Evolutionary conservation across 2,888 invertebrate species (phyloP), one percentile per base, ranked within the genome.

Genomic region (Alloscopus bannaensis): DNA sequence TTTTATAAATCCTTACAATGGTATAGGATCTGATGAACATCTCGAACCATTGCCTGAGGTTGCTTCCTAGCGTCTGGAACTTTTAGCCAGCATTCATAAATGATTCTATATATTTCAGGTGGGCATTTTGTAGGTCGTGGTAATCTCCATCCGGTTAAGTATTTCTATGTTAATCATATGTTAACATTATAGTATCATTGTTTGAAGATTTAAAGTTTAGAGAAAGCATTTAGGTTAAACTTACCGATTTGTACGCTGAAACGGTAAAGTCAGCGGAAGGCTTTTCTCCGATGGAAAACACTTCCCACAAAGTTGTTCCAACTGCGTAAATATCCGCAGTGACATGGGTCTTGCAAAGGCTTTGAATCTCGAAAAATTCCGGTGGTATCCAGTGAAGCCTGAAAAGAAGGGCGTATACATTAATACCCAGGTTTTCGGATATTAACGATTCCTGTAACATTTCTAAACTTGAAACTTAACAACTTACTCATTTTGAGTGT

Each of bases 311-410:
- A 0, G 96, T 96, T 2, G 97, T 97, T 0, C 94, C 95, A 87
- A 95, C 93, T 3, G 97, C 95, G 95, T 96, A 98, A 24, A 96
- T 92, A 87, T 97, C 97, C 13, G 95, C 94, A 68, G 92, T 90
- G 0, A 91, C 90, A 22, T 93, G 93, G 11, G 90, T 89, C 87
- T 91, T 92, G 16, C 93, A 94, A 84, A 91, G 89, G 86, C 91
- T 91, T 87, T 93, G 90, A 87, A 93, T 93, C 0, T 90, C 85
- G 87, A 94, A 93, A 87, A 93, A 93, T 88, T 97, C 96, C 11
- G 94, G 92, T 0, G 97, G 96, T 87, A 97, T 92, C 97, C 97
- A 98, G 84, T 95, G 95, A 1, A 95, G 91, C 86, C 95, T 96
- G 87, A 36, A n/a, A n/a, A n/a, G n/a, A n/a, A n/a, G n/a, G n/a